Conservation (phyloP, 2,888 invertebrate species). For the Margaritifera margaritifera region DNA sequence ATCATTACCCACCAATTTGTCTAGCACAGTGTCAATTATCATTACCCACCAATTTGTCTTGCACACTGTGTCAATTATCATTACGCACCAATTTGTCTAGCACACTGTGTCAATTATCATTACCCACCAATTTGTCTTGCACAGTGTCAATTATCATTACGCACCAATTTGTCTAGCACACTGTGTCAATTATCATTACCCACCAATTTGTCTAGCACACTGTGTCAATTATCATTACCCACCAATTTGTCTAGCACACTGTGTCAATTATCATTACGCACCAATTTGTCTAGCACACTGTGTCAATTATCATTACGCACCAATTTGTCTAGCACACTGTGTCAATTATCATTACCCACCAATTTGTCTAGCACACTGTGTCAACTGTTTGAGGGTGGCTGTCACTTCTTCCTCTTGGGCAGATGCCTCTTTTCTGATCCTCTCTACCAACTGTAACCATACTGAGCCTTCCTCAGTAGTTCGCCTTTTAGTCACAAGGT, state of each 20-base stretch:
- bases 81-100: constrained; percentile 49
- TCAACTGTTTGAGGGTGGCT: constrained; percentile 48
- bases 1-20: constrained; percentile 43
- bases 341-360: constrained; percentile 40
- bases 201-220: constrained; percentile 56
- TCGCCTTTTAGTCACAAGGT: constrained; percentile 43
- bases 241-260: constrained; percentile 56
- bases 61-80: constrained; percentile 46
- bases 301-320: constrained; percentile 35
- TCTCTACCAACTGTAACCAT: constrained; percentile 49
- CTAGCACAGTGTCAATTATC: constrained; percentile 48
- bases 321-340: constrained; percentile 52
- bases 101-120: constrained; percentile 41
- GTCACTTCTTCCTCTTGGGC: constrained; percentile 43
- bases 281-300: constrained; percentile 55
- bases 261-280: constrained; percentile 31
- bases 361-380: constrained; percentile 51
- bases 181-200: constrained; percentile 27
- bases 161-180: constrained; percentile 56
- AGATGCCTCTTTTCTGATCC: constrained; percentile 43
- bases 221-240: constrained; percentile 30
- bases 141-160: constrained; percentile 32
- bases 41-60: constrained; percentile 45
- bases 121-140: constrained; percentile 52
- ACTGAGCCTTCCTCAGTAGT: constrained; percentile 41